phyloP scores from a whole-genome alignment of 2,888 invertebrate genomes.

The Polydrusus cervinus region DNA sequence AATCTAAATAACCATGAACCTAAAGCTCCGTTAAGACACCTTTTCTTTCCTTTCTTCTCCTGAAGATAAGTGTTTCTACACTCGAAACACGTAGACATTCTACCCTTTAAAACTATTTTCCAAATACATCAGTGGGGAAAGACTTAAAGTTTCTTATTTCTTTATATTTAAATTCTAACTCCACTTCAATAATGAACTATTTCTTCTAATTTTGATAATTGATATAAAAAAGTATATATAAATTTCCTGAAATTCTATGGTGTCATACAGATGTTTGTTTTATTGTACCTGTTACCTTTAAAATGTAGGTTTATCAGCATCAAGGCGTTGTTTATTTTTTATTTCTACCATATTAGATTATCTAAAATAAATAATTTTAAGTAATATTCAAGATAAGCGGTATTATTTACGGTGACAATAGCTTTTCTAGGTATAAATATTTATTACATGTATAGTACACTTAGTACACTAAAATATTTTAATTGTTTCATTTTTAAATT shows the following conservation, averaged over 20 bases:
- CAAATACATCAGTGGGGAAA: no score
- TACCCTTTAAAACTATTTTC: no score
- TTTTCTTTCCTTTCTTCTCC: no score
- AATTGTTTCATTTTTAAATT: conserved; percentile 9
- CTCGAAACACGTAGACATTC: no score
- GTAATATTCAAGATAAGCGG: conserved; percentile 34
- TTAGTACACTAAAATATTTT: conserved; percentile 3
- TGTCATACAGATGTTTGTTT: neutral
- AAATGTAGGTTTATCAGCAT: conserved; percentile 28
- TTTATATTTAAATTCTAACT: no score
- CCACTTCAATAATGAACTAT: no score
- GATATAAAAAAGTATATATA: no score
- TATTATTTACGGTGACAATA: conserved; percentile 16
- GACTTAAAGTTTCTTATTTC: no score
- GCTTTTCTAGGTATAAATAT: conserved; percentile 3
- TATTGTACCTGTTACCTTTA: neutral
- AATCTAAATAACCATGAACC: no score
- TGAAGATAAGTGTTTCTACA: no score
- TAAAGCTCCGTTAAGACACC: no score
- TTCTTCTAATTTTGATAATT: no score
- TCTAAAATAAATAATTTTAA: conserved; percentile 47
- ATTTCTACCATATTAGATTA: conserved; percentile 40
- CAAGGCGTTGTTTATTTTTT: conserved; percentile 34
- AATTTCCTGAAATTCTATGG: neutral
- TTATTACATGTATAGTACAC: neutral